Percentiles rank a stretch among this genome's conserved stretches.
Evolutionary conservation across 2,888 invertebrate species (phyloP).

Genomic region (Isoperla grammatica): DNA sequence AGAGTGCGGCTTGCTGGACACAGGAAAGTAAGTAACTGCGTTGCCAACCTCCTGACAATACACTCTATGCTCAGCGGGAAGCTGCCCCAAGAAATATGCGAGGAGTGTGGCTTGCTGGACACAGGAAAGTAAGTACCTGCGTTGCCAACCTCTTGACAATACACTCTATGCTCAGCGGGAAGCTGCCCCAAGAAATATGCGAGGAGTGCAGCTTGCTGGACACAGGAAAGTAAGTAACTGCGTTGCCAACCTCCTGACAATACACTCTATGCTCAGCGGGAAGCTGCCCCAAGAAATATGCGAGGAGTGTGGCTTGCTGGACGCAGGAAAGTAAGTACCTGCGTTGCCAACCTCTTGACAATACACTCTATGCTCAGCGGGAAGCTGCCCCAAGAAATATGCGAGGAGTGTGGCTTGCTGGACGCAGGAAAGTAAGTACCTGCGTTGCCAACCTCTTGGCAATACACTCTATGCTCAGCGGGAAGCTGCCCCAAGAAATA

Average conservation of each 20-base stretch:
- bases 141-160: constrained; percentile 85
- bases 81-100: constrained; percentile 61
- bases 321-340: constrained; percentile 63
- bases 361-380: constrained; percentile 74
- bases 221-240: constrained; percentile 64
- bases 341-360: too few species aligned
- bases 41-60: constrained; percentile 82
- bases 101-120: constrained; percentile 57
- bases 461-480: constrained; percentile 74
- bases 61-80: constrained; percentile 69
- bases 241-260: constrained; percentile 80
- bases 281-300: constrained; percentile 62
- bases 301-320: constrained; percentile 55
- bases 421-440: constrained; percentile 68
- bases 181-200: constrained; percentile 61
- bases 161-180: constrained; percentile 67
- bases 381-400: constrained; percentile 60
- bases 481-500: constrained; percentile 59
- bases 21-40: constrained; percentile 62
- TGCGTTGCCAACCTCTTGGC: too few species aligned
- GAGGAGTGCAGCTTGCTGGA: constrained; percentile 58
- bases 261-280: constrained; percentile 71
- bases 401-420: constrained; percentile 55
- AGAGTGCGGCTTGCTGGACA: constrained; percentile 61
- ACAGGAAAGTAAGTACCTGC: constrained; percentile 64